Evolutionary conservation across 2,113 vertebrate genomes (phyloP).

Genomic region (Rafetus swinhoei): DNA sequence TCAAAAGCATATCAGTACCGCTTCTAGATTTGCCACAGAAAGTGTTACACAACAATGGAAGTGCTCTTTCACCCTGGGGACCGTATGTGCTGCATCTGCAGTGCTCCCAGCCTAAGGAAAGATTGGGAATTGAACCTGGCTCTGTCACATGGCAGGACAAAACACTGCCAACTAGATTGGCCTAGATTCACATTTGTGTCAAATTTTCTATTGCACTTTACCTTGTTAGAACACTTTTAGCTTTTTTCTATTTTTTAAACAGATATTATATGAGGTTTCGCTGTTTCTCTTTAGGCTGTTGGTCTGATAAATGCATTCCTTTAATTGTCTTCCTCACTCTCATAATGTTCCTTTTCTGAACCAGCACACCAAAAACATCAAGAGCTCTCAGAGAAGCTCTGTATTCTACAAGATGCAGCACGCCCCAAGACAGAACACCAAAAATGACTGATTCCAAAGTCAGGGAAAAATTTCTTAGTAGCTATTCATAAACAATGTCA

Average conservation of each 20-base stretch:
- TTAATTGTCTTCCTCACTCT: background rate
- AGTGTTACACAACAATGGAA: fast-evolving
- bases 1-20: background rate
- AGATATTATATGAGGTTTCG: conserved; percentile 1
- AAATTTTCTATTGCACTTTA: background rate
- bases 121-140: background rate
- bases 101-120: background rate
- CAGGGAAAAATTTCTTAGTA: background rate
- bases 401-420: background rate
- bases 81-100: background rate
- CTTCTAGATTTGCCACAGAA: background rate
- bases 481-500: fast-evolving
- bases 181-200: background rate
- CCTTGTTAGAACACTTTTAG: fast-evolving
- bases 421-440: fast-evolving
- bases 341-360: background rate
- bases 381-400: background rate
- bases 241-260: background rate
- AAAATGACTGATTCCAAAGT: background rate
- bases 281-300: background rate
- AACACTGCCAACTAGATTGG: background rate
- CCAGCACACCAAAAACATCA: background rate
- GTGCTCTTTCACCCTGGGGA: background rate
- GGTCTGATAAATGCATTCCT: background rate
- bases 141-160: background rate